Evolutionary conservation across 2,797 vertebrate species (phyloP).

Genomic region (Ptychadena robeensis): DNA sequence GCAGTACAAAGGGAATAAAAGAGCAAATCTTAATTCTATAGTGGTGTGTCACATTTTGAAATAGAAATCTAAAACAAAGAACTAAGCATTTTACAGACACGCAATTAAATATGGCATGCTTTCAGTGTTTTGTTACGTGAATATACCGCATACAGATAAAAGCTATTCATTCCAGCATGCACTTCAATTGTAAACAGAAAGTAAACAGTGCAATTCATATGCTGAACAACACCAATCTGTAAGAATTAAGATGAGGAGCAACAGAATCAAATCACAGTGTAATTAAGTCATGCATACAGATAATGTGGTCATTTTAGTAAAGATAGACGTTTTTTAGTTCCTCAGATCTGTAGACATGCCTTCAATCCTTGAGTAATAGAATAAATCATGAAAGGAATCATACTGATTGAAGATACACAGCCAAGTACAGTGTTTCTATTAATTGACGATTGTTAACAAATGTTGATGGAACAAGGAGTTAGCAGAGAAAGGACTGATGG

Average conservation of each 20-base stretch:
- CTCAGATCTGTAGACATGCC: constrained; percentile 24
- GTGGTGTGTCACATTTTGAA: constrained; percentile 2
- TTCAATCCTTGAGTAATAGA: constrained; percentile 18
- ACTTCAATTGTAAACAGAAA: not conserved
- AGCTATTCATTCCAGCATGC: constrained; percentile 7
- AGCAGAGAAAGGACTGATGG: constrained; percentile 48
- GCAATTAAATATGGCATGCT: no score
- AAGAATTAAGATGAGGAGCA: constrained; percentile 35
- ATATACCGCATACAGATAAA: constrained; percentile 1
- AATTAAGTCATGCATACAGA: constrained; percentile 40
- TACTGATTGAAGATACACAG: constrained; percentile 6
- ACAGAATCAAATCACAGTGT: constrained; percentile 11
- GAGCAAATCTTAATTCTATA: constrained; percentile 26
- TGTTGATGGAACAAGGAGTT: constrained; percentile 61
- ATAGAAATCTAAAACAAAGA: not conserved
- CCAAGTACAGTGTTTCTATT: not conserved
- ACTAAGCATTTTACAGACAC: no score
- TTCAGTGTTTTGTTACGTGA: not conserved
- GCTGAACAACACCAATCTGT: constrained; percentile 25
- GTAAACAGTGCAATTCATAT: not conserved
- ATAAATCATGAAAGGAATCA: constrained; percentile 5
- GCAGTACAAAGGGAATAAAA: not conserved
- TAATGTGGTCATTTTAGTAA: constrained; percentile 25
- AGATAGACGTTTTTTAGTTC: constrained; percentile 16
- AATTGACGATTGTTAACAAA: constrained; percentile 53